Evolutionary conservation across 2,888 invertebrate species (phyloP), one percentile per base, ranked within the genome.

Genomic region (Clusia tigrina): DNA sequence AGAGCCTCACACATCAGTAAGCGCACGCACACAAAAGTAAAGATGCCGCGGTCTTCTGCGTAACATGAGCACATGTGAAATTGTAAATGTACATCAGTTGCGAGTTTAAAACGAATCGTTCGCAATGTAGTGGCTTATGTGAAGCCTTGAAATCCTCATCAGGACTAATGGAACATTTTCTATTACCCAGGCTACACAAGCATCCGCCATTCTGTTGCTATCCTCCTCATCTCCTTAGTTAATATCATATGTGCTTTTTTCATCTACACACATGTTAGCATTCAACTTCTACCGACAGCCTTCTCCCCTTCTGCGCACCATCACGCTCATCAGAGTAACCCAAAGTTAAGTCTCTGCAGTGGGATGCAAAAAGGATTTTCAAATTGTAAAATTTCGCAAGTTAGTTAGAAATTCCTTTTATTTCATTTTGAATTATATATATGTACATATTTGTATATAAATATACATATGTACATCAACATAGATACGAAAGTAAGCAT

Each of bases 151-250:
- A 65, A 62, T 65, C 60, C 62, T 73, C 77, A 74, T 78, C 74
- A 78, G 71, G 72, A 74, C 79, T 78, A 78, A 78, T 77, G 76
- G 72, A 78, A 77, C 72, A 75, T 71, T 74, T 78, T 73, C 70
- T 76, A 74, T 76, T 74, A 72, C 72, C 71, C 73, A 73, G 65
- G 58, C 70, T 67, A 66, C 68, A 64, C 38, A 65, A 70, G 54
- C 58, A 37, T 62, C 60, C 48, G 22, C 22, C 42, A 24, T 38
- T 55, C n/a, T 37, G 48, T 69, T 59, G 66, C 69, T 61, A 24
- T 57, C 64, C 18, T 48, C 48, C 22, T 48, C 48, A 20, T 48
- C 42, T 9, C 48, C 48, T 48, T 48, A 48, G 48, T 6, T 48
- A 15, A 18, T 48, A 32, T 24, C n/a, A 17, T 53, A 38, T 63